phyloP scores from a whole-genome alignment of 2,888 invertebrate species.

The Mesorhabditis spiculigera region DNA sequence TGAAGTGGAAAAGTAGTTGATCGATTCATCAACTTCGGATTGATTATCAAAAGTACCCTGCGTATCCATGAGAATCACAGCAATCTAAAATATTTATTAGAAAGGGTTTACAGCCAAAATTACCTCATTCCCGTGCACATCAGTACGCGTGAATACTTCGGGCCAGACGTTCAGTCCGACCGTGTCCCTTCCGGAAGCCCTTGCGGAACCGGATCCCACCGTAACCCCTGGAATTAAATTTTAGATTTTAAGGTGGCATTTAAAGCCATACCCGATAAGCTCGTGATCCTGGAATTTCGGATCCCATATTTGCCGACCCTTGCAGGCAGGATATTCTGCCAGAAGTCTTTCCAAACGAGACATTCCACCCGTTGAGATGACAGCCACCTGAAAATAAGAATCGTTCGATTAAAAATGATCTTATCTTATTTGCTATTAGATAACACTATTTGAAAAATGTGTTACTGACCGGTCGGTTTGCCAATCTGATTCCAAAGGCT shows the following conservation, averaged over 20 bases:
- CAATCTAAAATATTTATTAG: neutral
- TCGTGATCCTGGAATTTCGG: neutral
- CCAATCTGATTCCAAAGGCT: no score
- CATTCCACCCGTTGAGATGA: neutral
- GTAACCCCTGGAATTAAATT: neutral
- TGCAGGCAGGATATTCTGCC: neutral
- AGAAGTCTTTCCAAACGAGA: neutral
- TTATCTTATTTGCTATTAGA: no score
- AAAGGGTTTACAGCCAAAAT: no score
- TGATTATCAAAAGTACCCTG: neutral
- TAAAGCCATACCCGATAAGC: neutral
- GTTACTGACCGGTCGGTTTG: no score
- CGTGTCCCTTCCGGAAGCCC: neutral
- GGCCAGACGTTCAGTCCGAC: neutral
- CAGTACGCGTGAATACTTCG: neutral
- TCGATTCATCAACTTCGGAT: neutral
- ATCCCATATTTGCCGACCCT: neutral
- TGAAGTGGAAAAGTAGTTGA: neutral
- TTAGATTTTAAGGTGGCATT: no score
- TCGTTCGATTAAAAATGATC: no score
- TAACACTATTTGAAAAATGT: no score
- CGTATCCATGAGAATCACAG: neutral
- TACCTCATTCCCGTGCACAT: neutral
- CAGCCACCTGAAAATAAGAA: neutral
- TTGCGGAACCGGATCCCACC: neutral